Evolutionary conservation across 2,888 invertebrate species (phyloP), one percentile per base, ranked within the genome.

Genomic region (Platycheirus rosarum): DNA sequence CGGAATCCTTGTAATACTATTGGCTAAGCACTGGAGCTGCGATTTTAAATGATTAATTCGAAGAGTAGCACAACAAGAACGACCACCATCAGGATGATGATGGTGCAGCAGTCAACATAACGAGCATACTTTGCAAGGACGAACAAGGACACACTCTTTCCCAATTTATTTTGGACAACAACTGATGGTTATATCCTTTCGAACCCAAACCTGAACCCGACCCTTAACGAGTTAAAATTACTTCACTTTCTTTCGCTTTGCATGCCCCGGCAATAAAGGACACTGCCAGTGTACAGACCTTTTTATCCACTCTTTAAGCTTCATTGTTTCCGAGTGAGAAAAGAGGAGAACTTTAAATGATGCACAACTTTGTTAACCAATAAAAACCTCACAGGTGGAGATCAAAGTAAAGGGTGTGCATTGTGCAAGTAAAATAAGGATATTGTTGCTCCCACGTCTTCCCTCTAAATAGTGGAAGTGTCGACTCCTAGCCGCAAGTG

Each of bases 11-110:
- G 77, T 73, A 77, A 66, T 71, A 76, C 76, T 76, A 82, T 66
- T 57, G 14, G 42, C 80, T 80, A 75, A 77, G 73, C 53, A 55
- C 63, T 69, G 40, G 20, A 32, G 55, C 46, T 60, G 48, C 32
- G 40, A 40, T 71, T 66, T 51, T 82, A 73, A 82, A 77, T 82
- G 77, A 82, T 82, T 82, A 77, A 82, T 82, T 82, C 57, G 55
- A 60, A 44, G 51, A 77, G 16, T n/a, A 44, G 29, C 44, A 53
- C 29, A 29, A 44, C 44, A 53, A 13, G 37, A 53, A 35, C 40
- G 40, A 57, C 26, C 23, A 57, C 40, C 16, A 60, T 40, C 14
- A 7, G 20, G 40, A 14, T 13, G 37, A 40, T 40, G 13, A n/a
- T 55, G 55, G n/a, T 60, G 60, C 40, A 55, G 16, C 55, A 40